phyloP scores from a whole-genome alignment of 2,797 vertebrate species.

The Taenioides sp. region DNA sequence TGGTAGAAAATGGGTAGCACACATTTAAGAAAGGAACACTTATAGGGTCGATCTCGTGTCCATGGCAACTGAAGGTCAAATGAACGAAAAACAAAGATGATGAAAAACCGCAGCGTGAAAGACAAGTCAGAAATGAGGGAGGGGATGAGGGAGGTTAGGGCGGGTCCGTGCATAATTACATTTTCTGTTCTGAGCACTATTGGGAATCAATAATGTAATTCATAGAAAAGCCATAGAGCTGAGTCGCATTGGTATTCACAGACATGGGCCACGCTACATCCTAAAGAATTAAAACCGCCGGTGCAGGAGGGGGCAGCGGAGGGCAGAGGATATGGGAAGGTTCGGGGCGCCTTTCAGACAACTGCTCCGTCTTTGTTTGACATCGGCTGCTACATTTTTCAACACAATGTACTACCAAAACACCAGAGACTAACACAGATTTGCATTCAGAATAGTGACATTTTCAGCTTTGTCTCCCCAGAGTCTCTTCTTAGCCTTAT shows the following conservation, averaged over 20 bases:
- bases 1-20: background rate
- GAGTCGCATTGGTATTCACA: slow-evolving; percentile 71
- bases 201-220: slow-evolving; percentile 90
- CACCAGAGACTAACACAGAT: slow-evolving; percentile 22
- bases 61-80: slow-evolving; percentile 13
- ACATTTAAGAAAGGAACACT: background rate
- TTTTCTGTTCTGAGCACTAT: slow-evolving; percentile 86
- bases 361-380: slow-evolving; percentile 67
- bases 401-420: slow-evolving; percentile 41
- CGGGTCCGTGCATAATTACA: slow-evolving; percentile 87
- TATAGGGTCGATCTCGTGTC: slow-evolving; percentile 25
- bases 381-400: slow-evolving; percentile 53
- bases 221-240: slow-evolving; percentile 77
- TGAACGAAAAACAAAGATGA: slow-evolving; percentile 39
- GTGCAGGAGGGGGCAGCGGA: background rate
- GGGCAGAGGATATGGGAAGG: slow-evolving; percentile 13
- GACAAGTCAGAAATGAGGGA: slow-evolving; percentile 35
- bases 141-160: slow-evolving; percentile 55
- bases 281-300: slow-evolving; percentile 65
- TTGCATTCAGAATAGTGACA: slow-evolving; percentile 52
- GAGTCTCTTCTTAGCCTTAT: too few species aligned
- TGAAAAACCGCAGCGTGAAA: slow-evolving; percentile 37
- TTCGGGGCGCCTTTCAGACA: slow-evolving; percentile 54
- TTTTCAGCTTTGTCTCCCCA: slow-evolving; percentile 13
- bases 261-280: slow-evolving; percentile 59